Evolutionary conservation across 2,113 vertebrate genomes (phyloP), one percentile per base, ranked within the genome.

Genomic region (Sialia sialis): DNA sequence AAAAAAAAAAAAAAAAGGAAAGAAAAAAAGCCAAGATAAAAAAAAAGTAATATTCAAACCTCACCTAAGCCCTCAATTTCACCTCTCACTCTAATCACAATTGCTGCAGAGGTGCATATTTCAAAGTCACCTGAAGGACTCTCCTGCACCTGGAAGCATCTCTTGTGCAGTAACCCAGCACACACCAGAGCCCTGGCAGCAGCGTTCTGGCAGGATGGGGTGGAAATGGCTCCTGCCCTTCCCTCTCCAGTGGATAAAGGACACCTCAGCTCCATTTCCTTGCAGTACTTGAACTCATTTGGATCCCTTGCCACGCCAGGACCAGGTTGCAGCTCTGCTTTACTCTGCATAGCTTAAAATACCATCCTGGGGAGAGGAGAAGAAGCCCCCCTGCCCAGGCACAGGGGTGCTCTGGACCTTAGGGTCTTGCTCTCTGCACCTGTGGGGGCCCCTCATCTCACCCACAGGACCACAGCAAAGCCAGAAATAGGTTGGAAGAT

Each of bases 101-200:
- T 25, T 91, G 20, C 48, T 55, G 43, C 30, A 80, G 80, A 51
- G 32, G n/a, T 8, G 52, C 18, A 25, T 8, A 26, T 74, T 48
- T 32, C 63, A 77, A 90, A 91, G 70, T 62, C 76, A 88, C 59
- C 72, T 21, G 29, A 77, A 93, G 67, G 66, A 34, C 66, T 64
- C 25, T 26, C n/a, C 23, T 5, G 62, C 62, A 39, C 8, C n/a
- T 15, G 1, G 20, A 4, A 86, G 29, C 68, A 60, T 20, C 64
- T 74, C 46, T 41, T 6, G 3, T 13, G 16, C 54, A 16, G 13
- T 11, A 32, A 32, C 13, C 14, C 6, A 2, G 54, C 44, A 36
- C 36, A 10, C 36, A 11, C 15, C 4, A 3, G 32, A 68, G 43
- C 36, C 26, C 14, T 4, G 10, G 41, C 49, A 70, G 67, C 6